These are phyloP conservation scores for Nymphalis polychloros DNA, from an alignment of 2,888 invertebrate genomes.

Conservation along the genomic window DNA sequence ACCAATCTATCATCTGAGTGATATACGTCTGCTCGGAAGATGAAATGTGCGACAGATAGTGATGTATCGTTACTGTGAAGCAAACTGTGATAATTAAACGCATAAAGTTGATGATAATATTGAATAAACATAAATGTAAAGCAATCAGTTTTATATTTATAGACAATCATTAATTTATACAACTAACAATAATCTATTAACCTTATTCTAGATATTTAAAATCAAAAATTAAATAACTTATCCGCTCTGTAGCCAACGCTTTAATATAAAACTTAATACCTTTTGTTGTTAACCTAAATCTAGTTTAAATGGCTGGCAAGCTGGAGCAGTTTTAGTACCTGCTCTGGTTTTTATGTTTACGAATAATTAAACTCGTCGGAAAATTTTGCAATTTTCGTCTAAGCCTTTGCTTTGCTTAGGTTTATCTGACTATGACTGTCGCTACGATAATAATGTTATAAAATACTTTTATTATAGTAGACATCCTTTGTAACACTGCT, in stretches of 20 bases:
- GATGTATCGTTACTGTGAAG: background rate
- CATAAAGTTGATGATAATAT: too few relatives aligned
- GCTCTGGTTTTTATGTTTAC: slow-evolving; percentile 16
- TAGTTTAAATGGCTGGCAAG: slow-evolving; percentile 12
- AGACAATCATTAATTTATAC: too few relatives aligned
- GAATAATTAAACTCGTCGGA: slow-evolving; percentile 13
- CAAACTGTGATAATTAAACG: too few relatives aligned
- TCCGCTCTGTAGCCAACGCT: background rate
- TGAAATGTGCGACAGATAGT: background rate
- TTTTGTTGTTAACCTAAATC: slow-evolving; percentile 17
- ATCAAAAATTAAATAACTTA: background rate
- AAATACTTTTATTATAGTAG: too few relatives aligned
- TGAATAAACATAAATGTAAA: too few relatives aligned
- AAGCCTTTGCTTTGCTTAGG: slow-evolving; percentile 27
- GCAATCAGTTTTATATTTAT: too few relatives aligned
- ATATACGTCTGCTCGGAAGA: slow-evolving; percentile 4
- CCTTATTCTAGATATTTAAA: too few relatives aligned
- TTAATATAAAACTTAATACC: slow-evolving; percentile 10
- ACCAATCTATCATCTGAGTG: background rate
- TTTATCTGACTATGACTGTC: too few relatives aligned
- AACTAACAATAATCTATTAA: too few relatives aligned
- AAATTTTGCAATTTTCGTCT: slow-evolving; percentile 17
- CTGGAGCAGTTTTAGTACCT: slow-evolving; percentile 13
- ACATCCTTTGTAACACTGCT: too few relatives aligned
- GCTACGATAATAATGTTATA: too few relatives aligned